These are phyloP conservation scores for Sarcophaga subvicina DNA, from an alignment of 2,888 invertebrate genomes.

Conservation along the genomic window DNA sequence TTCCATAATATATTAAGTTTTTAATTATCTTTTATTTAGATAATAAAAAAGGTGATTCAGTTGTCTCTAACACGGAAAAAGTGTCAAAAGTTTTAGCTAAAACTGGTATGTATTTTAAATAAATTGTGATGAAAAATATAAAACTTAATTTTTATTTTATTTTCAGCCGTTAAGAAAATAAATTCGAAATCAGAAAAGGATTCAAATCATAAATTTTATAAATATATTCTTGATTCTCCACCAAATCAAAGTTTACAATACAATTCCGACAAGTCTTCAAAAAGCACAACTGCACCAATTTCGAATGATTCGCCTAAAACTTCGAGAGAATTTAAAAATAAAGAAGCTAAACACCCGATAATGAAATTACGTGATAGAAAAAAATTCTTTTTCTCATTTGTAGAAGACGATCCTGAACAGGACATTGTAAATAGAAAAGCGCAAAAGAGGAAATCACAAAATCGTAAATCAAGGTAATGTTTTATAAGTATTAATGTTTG, in stretches of 20 bases:
- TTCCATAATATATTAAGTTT: no score
- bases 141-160: not conserved
- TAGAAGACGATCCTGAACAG: constrained; percentile 1
- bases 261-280: not conserved
- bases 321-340: not conserved
- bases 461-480: constrained; percentile 21
- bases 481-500: not conserved
- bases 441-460: constrained; percentile 23
- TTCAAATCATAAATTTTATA: not conserved
- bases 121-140: not conserved
- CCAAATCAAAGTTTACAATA: not conserved
- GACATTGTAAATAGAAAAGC: not conserved
- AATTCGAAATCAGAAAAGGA: not conserved
- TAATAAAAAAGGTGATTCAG: no score
- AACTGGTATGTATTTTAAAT: not conserved
- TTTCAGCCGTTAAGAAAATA: constrained; percentile 7
- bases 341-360: constrained; percentile 9
- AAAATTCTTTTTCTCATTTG: constrained; percentile 31
- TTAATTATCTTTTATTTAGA: no score
- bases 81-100: not conserved
- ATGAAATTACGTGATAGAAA: constrained; percentile 37
- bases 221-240: not conserved
- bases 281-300: not conserved
- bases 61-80: not conserved
- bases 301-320: constrained; percentile 10